Evolutionary conservation across 2,888 invertebrate genomes (phyloP).

Genomic region (Nemapogon koenigi): DNA sequence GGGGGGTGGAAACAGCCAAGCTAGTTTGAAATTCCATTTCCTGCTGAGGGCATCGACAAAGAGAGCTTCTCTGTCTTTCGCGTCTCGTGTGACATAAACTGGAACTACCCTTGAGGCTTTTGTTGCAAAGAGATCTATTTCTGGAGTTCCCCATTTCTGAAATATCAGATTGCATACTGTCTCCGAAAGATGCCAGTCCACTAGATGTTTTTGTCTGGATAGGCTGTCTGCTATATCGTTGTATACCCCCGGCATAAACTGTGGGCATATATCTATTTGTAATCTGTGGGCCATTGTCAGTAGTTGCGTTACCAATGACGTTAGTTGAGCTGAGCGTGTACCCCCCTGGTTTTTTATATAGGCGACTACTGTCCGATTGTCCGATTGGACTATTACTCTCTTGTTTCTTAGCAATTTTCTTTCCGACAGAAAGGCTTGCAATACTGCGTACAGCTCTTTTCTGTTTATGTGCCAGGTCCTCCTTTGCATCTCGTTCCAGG

Average conservation of each 20-base stretch:
- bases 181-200: neutral
- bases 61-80: conserved; percentile 13
- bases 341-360: conserved; percentile 19
- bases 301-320: conserved; percentile 11
- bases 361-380: conserved; percentile 16
- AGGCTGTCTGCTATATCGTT: neutral
- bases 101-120: conserved; percentile 12
- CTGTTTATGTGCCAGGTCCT: conserved; percentile 16
- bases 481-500: conserved; percentile 11
- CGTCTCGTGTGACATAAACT: conserved; percentile 13
- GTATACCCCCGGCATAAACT: neutral
- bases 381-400: conserved; percentile 15
- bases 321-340: conserved; percentile 14
- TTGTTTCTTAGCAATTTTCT: neutral
- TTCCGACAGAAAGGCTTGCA: conserved; percentile 8
- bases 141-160: conserved; percentile 16
- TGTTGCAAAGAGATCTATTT: conserved; percentile 17
- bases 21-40: conserved; percentile 17
- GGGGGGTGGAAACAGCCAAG: conserved; percentile 20
- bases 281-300: neutral
- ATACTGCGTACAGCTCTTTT: conserved; percentile 13
- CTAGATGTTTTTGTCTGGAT: neutral
- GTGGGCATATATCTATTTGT: neutral
- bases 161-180: conserved; percentile 11
- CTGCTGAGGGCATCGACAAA: conserved; percentile 18